Evolutionary conservation across 2,113 vertebrate species (phyloP).

Genomic region (Colius striatus): DNA sequence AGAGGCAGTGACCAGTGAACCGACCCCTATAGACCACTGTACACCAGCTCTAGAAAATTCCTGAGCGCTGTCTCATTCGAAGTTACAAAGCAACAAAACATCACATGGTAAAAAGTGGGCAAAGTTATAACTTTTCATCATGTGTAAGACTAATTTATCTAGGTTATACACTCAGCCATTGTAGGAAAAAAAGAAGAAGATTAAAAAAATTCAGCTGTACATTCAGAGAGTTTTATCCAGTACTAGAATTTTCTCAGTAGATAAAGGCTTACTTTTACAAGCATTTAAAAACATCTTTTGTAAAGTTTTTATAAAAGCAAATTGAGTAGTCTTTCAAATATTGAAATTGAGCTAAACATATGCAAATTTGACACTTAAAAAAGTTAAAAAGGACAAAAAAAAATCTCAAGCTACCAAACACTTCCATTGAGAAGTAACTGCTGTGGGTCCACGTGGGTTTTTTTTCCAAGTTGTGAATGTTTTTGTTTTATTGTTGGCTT

Average conservation of each 20-base stretch:
- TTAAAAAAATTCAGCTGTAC: constrained; percentile 49
- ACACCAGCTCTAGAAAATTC: constrained; percentile 52
- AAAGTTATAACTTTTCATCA: constrained; percentile 6
- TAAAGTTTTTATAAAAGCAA: constrained; percentile 78
- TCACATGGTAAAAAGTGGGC: constrained; percentile 58
- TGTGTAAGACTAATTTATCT: constrained; percentile 1
- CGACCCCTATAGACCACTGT: not conserved
- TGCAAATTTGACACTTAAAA: constrained; percentile 22
- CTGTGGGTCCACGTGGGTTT: constrained; percentile 5
- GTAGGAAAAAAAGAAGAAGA: not conserved
- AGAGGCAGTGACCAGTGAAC: constrained; percentile 82
- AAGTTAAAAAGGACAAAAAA: constrained; percentile 17
- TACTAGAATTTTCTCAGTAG: constrained; percentile 75
- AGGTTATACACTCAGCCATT: constrained; percentile 17
- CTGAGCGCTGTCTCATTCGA: constrained; percentile 45
- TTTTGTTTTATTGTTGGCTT: not conserved
- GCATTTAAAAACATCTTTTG: constrained; percentile 79
- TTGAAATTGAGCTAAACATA: constrained; percentile 25
- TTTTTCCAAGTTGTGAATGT: not conserved
- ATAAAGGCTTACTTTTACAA: constrained; percentile 74
- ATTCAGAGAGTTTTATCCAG: constrained; percentile 72
- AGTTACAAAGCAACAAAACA: constrained; percentile 44
- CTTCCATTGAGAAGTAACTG: constrained; percentile 32
- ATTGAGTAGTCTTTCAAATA: constrained; percentile 65
- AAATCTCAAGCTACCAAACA: not conserved